phyloP scores from a whole-genome alignment of 2,888 invertebrate species.

The Rotaria magnacalcarata region DNA sequence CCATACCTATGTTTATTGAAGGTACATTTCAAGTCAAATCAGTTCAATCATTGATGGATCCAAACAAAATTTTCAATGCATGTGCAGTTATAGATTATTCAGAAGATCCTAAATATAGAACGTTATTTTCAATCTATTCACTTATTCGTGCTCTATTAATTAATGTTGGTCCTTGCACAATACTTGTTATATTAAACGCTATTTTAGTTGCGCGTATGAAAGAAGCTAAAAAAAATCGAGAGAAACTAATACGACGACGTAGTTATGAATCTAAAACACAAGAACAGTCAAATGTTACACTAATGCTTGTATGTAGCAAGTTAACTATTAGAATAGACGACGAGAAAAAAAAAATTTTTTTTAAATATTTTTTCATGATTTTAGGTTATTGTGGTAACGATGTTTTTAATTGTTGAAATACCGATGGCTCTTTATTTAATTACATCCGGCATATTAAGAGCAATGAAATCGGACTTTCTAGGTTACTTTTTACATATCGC shows the following conservation, averaged over 20 bases:
- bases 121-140: slow-evolving; percentile 72
- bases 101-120: slow-evolving; percentile 58
- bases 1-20: slow-evolving; percentile 19
- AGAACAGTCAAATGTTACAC: slow-evolving; percentile 30
- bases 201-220: slow-evolving; percentile 79
- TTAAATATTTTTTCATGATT: slow-evolving; percentile 50
- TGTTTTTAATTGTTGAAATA: slow-evolving; percentile 62
- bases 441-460: slow-evolving; percentile 47
- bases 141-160: slow-evolving; percentile 82
- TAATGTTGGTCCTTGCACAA: slow-evolving; percentile 81
- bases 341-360: background rate
- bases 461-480: no score
- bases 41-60: slow-evolving; percentile 47
- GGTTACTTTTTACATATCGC: slow-evolving; percentile 73
- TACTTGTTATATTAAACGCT: slow-evolving; percentile 79
- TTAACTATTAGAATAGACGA: background rate
- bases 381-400: slow-evolving; percentile 60
- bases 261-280: background rate
- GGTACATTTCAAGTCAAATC: background rate
- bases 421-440: slow-evolving; percentile 57
- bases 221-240: slow-evolving; percentile 74
- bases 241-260: slow-evolving; percentile 66
- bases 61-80: slow-evolving; percentile 49
- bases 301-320: background rate
- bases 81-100: slow-evolving; percentile 48